Conservation (phyloP, 2,797 vertebrate genomes). For the Chrosomus eos region DNA sequence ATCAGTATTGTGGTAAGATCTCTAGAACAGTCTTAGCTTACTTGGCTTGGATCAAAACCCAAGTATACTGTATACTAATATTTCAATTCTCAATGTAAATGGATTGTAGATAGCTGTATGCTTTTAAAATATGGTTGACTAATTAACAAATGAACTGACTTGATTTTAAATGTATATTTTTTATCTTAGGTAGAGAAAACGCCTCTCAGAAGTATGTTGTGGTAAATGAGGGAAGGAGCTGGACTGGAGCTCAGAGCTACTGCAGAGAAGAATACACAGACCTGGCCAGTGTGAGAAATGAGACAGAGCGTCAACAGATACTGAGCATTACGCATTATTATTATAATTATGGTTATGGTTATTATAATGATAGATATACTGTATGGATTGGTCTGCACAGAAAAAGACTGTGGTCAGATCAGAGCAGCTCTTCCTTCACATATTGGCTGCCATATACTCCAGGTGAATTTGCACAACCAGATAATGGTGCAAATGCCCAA, state of each 20-base stretch:
- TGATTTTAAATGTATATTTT: neutral
- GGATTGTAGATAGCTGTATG: neutral
- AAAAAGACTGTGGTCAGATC: slow-evolving; percentile 65
- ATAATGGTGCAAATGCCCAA: slow-evolving; percentile 9
- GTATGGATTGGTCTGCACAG: slow-evolving; percentile 67
- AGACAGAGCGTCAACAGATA: slow-evolving; percentile 35
- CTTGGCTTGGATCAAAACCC: neutral
- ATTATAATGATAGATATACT: accelerated
- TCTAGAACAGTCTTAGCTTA: neutral
- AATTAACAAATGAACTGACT: neutral
- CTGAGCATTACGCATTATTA: neutral
- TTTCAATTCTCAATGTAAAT: neutral
- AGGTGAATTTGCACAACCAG: neutral
- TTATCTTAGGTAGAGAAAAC: neutral
- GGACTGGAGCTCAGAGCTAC: neutral
- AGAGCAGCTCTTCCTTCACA: slow-evolving; percentile 33
- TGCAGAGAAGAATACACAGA: slow-evolving; percentile 47
- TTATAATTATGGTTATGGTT: neutral
- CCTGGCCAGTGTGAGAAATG: slow-evolving; percentile 53
- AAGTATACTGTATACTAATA: neutral
- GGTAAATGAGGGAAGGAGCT: neutral
- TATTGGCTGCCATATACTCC: slow-evolving; percentile 54
- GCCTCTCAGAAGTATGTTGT: neutral
- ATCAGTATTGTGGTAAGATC: neutral
- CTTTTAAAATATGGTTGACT: neutral